phyloP scores from a whole-genome alignment of 35 echinoderm and acorn worm genomes.

The Chiridota heheva region DNA sequence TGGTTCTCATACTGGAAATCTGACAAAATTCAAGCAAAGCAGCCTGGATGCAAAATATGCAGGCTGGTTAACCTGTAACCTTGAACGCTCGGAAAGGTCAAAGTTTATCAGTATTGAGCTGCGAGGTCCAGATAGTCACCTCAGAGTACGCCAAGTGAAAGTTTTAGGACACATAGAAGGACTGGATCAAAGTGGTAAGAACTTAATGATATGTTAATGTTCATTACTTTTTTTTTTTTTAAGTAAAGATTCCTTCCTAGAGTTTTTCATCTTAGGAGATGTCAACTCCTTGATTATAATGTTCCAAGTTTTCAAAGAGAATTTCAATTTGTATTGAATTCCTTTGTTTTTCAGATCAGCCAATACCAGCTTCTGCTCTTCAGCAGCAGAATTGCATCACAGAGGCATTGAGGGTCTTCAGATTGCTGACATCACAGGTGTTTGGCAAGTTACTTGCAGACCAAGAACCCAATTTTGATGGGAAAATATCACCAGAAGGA shows the following conservation, averaged over 20 bases:
- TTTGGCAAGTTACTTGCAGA: slow-evolving; percentile 90
- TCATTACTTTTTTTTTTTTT: no score
- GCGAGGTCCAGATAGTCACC: slow-evolving; percentile 91
- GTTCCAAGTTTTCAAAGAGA: no score
- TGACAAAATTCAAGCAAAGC: slow-evolving; percentile 61
- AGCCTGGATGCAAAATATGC: slow-evolving; percentile 69
- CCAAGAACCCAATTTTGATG: slow-evolving; percentile 45
- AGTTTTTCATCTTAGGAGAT: no score
- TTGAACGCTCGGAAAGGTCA: slow-evolving; percentile 37
- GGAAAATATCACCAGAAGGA: slow-evolving; percentile 46
- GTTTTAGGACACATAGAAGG: slow-evolving; percentile 75
- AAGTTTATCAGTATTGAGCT: slow-evolving; percentile 76
- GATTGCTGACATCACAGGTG: slow-evolving; percentile 92
- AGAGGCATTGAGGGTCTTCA: slow-evolving; percentile 86
- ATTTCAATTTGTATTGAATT: no score
- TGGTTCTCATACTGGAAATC: slow-evolving; percentile 57
- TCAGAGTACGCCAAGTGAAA: slow-evolving; percentile 90
- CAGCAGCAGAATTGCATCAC: slow-evolving; percentile 94
- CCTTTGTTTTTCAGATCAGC: no score
- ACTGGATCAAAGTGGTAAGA: slow-evolving; percentile 50
- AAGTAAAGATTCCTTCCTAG: no score
- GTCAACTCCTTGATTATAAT: no score
- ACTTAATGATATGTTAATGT: no score
- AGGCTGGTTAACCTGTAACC: slow-evolving; percentile 96
- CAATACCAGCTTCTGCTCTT: slow-evolving; percentile 32